Base-by-base conservation (phyloP, 2,888 invertebrate species). In the Erebia ligea region DNA sequence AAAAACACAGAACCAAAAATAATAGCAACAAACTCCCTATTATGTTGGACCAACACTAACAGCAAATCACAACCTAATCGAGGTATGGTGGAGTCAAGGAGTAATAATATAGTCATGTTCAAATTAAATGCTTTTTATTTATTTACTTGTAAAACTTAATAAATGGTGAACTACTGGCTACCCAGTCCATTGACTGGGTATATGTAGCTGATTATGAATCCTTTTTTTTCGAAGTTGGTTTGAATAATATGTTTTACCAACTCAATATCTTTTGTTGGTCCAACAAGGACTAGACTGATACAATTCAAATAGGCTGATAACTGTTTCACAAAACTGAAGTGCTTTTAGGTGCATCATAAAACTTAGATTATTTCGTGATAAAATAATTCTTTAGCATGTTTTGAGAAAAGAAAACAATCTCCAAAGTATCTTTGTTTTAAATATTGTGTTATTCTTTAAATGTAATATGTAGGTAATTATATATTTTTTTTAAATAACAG, bases 401-500 rank as follows among this genome's bases (percentile, higher is more conserved):
- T 34, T 34, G 34, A 34, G 34, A 34, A 34, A 58, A 58, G 34
- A 58, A 57, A 10, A 40, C 17, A 52, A 52, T 59, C 69, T 69
- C 59, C 69, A 65, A 59, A 69, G 58, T 65, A 50, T 64, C 9
- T 64, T 69, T 63, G 68, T 63, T 59, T 71, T 54, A 57, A 57
- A 13, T 57, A 61, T 50, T 65, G 63, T 73, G 62, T 69, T 70
- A 73, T 61, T 67, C 67, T 69, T 65, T 68, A 67, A 54, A 67
- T 70, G 65, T 62, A 67, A 69, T 68, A 63, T 21, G 19, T 59
- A 71, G 71, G 54, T 74, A 65, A 58, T 70, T 73, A 75, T 70
- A 73, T 76, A 73, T 76, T 72, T 77, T 74, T 73, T 25, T 70
- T 25, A 48, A 67, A 62, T 66, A 17, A 58, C 48, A 42, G 1